Conservation (phyloP, 2,888 invertebrate genomes). For the Liodrosophila aerea region DNA sequence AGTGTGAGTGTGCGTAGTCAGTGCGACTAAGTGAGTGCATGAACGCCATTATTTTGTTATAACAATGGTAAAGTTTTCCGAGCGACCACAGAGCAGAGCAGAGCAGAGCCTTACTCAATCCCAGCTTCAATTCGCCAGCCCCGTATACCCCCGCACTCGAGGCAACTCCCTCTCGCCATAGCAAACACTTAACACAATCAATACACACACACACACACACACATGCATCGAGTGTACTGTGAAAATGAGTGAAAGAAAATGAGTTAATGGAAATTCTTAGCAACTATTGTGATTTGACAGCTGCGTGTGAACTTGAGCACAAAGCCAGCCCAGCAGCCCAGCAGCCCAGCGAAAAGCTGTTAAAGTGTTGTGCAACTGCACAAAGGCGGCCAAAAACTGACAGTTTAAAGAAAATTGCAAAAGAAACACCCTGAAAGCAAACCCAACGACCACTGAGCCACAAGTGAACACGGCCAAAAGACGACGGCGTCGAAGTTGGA, state of each 20-base stretch:
- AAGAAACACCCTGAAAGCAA: conserved; percentile 41
- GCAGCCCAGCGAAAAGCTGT: conserved; percentile 29
- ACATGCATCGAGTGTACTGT: conserved; percentile 17
- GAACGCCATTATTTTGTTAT: conserved; percentile 73
- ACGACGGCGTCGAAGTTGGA: not conserved
- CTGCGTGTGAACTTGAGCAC: conserved; percentile 72
- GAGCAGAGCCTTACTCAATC: not conserved
- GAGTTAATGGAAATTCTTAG: conserved; percentile 77
- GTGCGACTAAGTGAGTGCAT: conserved; percentile 39
- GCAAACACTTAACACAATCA: conserved; percentile 72
- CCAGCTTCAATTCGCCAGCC: too few species aligned
- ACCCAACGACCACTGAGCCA: not conserved
- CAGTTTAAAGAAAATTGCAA: conserved; percentile 61
- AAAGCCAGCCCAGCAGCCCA: conserved; percentile 48
- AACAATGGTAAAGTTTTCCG: conserved; percentile 68
- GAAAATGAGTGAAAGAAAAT: conserved; percentile 67
- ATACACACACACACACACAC: conserved; percentile 43
- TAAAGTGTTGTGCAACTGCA: conserved; percentile 55
- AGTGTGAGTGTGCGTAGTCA: conserved; percentile 24
- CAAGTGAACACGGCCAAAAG: not conserved
- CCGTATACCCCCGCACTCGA: too few species aligned
- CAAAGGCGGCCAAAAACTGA: conserved; percentile 51
- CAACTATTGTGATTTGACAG: conserved; percentile 77
- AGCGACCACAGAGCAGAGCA: conserved; percentile 20
- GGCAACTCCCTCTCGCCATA: conserved; percentile 29